Evolutionary conservation across 2,797 vertebrate species (phyloP).

Genomic region (Gadopsis bispinosus): DNA sequence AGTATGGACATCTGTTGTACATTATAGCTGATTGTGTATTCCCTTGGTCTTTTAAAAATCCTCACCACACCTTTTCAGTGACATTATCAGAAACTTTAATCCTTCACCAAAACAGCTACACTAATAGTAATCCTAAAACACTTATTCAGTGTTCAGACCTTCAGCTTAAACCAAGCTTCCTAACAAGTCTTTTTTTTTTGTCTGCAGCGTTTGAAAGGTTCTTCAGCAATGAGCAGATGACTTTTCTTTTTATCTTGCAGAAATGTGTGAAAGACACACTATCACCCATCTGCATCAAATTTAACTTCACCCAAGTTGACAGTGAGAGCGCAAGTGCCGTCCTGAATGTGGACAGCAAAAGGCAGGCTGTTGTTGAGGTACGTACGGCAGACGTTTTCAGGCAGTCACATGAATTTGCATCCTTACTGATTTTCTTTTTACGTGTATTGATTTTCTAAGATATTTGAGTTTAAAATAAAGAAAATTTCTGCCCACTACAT

Average conservation of each 20-base stretch:
- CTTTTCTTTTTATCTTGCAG: conserved; percentile 63
- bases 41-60: background rate
- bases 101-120: background rate
- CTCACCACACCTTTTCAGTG: background rate
- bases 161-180: background rate
- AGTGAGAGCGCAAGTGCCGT: background rate
- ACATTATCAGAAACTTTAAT: background rate
- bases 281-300: conserved; percentile 78
- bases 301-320: conserved; percentile 79
- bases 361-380: conserved; percentile 64
- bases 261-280: conserved; percentile 84
- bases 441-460: background rate
- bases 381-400: background rate
- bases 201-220: background rate
- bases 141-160: background rate
- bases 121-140: background rate
- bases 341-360: conserved; percentile 67
- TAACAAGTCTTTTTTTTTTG: background rate
- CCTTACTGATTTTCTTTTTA: background rate
- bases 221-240: conserved; percentile 14
- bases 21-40: background rate
- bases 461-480: background rate
- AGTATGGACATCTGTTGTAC: background rate
- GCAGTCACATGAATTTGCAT: background rate
- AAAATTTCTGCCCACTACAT: background rate